These are phyloP conservation scores for Tachyglossus aculeatus DNA, from an alignment of 2,797 vertebrate genomes.

Conservation along the genomic window DNA sequence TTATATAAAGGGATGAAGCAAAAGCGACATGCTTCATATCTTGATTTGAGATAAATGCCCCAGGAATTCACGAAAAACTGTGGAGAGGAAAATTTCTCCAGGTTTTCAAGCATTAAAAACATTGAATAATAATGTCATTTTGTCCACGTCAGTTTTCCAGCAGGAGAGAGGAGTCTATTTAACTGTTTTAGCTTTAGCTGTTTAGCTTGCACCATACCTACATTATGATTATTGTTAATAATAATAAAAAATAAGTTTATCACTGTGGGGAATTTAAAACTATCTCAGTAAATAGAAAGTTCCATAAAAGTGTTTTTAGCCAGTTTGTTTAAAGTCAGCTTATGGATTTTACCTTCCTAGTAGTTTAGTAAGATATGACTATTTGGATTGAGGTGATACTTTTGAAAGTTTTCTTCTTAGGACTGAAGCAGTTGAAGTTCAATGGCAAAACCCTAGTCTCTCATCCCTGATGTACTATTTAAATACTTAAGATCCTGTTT, in stretches of 20 bases:
- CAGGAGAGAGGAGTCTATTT: constrained; percentile 9
- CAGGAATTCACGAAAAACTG: constrained; percentile 11
- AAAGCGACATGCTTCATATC: neutral
- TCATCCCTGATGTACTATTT: neutral
- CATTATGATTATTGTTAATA: neutral
- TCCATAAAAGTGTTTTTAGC: constrained; percentile 35
- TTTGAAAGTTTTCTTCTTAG: neutral
- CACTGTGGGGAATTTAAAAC: constrained; percentile 18
- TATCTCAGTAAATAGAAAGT: no score
- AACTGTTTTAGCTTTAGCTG: constrained; percentile 7
- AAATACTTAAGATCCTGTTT: neutral
- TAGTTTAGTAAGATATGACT: constrained; percentile 20
- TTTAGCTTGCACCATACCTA: neutral
- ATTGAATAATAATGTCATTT: constrained; percentile 12
- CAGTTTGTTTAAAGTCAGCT: constrained; percentile 15
- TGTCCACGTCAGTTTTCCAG: neutral
- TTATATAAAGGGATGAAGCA: constrained; percentile 1
- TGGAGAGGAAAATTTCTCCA: constrained; percentile 7
- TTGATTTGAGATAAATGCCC: constrained; percentile 1
- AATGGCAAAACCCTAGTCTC: neutral
- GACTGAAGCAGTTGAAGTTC: neutral
- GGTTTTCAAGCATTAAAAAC: constrained; percentile 23
- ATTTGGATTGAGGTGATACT: constrained; percentile 23
- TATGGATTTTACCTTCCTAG: constrained; percentile 21
- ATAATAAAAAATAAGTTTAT: neutral